Evolutionary conservation across 2,888 invertebrate species (phyloP), one percentile per base, ranked within the genome.

Genomic region (Ypsolopha scabrella): DNA sequence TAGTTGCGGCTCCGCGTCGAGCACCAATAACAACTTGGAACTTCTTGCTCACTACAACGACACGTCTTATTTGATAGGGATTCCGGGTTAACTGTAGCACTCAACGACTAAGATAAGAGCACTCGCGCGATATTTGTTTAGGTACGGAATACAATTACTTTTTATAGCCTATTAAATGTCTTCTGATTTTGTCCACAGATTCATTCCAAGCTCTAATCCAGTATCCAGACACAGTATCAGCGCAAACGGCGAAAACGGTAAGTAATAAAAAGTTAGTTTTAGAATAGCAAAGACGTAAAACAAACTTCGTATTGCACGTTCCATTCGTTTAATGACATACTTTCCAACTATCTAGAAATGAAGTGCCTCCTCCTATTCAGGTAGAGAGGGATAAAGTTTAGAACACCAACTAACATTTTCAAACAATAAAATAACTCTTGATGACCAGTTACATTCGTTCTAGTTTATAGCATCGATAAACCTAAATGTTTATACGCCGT

Each of bases 201-300:
- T 94, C 95, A 87, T 97, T 97, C 91, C 96, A 99, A 93, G 99
- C 99, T 60, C 92, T 99, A 75, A 97, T 99, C 82, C 99, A 99
- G 88, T 98, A 98, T 87, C 95, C 97, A 64, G 99, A 99, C 87
- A 95, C 98, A 58, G 92, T 95, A 73, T 94, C 97, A 63, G 99
- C 99, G 62, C 98, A 98, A 87, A 93, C 96, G 68, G 99, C 99
- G 71, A 99, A 98, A 91, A 90, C 93, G 87, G 94, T 94, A 81
- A 91, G 92, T 90, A 43, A 43, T 50, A 47, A 47, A 47, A 47
- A 47, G 36, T 47, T 13, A 47, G 47, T 47, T 47, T 47, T 47
- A 47, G 47, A 47, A 67, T 78, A 80, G 74, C 71, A 65, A 72
- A 75, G 73, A 68, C 66, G 72, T 83, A 80, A 81, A 82, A 81